Evolutionary conservation across 2,888 invertebrate genomes (phyloP), one percentile per base, ranked within the genome.

Genomic region (Thysanoteuthis rhombus): DNA sequence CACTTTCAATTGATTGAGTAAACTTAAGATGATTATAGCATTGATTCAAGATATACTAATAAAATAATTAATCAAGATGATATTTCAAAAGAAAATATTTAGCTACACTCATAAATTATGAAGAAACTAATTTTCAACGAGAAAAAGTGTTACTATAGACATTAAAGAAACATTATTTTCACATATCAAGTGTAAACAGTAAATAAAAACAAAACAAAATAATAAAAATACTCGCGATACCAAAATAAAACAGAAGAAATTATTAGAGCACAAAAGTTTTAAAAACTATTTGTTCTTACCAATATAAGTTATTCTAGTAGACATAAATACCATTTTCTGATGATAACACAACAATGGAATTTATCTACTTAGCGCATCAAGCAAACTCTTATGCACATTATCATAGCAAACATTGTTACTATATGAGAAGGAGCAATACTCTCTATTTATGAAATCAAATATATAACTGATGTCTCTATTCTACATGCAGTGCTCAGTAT

Each of bases 261-360:
- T 52, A 52, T 52, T 22, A 52, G 25, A n/a, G n/a, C n/a, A 75
- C n/a, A 75, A 75, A 75, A 75, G 75, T 75, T 36, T 75, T 75
- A n/a, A 36, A 75, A 75, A n/a, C 75, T 75, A n/a, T 36, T 36
- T 75, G n/a, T 75, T 36, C n/a, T 75, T 75, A 75, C 75, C n/a
- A 36, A 19, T n/a, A 75, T n/a, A 75, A 36, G 75, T 75, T 75
- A 75, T 75, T 75, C 75, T 75, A n/a, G 75, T n/a, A n/a, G 75
- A 75, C 12, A 75, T n/a, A 36, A 19, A 75, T 75, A 75, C 25
- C n/a, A 75, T 75, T 58, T 45, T 52, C 52, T 52, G 52, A 52
- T n/a, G 75, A 75, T 75, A 75, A 75, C n/a, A 75, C n/a, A 75
- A 75, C n/a, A 75, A n/a, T 75, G n/a, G 75, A n/a, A n/a, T n/a